Evolutionary conservation across 2,113 vertebrate genomes (phyloP), one percentile per base, ranked within the genome.

Genomic region (Octodon degus): DNA sequence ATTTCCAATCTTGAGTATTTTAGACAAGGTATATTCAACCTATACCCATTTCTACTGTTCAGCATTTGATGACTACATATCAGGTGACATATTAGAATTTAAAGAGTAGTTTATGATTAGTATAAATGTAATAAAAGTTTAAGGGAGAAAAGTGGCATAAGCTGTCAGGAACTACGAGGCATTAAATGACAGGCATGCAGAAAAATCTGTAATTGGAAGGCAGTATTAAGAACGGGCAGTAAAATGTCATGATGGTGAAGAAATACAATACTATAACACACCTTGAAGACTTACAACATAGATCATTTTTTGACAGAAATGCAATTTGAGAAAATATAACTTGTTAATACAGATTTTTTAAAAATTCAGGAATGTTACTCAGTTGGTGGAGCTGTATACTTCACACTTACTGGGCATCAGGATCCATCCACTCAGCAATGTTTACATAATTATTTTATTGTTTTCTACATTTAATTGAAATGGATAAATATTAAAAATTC

Each of bases 391-490:
- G n/a, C 70, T 62, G 74, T 47, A 40, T 65, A 37, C 19, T 85
- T 60, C 80, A 65, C 55, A 85, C 53, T 85, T 63, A 95, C 58
- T 16, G 88, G 77, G 50, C 77, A 80, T 85, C 55, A 80, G 70
- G 34, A 65, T 63, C 76, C 53, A 65, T 63, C 76, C 53, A 47
- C 86, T 89, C 20, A 47, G 25, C 43, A 85, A 40, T 55, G 4
- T 81, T 86, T 81, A 40, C 9, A 95, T 25, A 70, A 84, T 91
- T 67, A 77, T 68, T 84, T 81, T 72, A 63, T 58, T 37, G 53
- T 85, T 79, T 79, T 76, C 63, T n/a, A 43, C 88, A 58, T 84
- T 84, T 91, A 93, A 72, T 80, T 89, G 65, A 63, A 84, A 47
- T 12, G 14, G 50, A 30, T 95, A 5, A 9, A 25, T 25, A 65